Conservation (phyloP, 2,113 vertebrate species). For the Microtus ochrogaster region DNA sequence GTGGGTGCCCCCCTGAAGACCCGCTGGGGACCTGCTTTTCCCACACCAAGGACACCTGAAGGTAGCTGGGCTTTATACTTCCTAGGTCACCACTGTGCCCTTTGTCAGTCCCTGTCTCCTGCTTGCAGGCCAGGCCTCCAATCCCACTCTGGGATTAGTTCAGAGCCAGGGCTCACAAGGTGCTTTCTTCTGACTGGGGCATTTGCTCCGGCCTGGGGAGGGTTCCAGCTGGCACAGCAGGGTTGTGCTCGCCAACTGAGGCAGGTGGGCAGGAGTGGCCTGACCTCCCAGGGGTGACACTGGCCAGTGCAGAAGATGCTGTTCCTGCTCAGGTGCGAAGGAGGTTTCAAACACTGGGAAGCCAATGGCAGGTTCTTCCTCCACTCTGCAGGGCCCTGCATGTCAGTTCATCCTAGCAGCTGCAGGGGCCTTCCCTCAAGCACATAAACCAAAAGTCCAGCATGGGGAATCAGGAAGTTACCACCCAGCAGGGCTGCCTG, state of each 20-base stretch:
- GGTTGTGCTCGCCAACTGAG: accelerated
- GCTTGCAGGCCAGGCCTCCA: background rate
- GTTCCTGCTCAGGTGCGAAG: background rate
- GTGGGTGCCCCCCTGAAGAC: accelerated
- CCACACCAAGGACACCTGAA: background rate
- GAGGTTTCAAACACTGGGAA: background rate
- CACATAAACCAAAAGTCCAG: background rate
- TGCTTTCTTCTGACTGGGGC: accelerated
- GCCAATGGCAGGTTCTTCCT: background rate
- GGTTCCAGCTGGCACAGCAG: background rate
- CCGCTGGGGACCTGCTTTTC: background rate
- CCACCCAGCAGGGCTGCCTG: background rate
- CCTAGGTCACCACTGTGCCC: background rate
- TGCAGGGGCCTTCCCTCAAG: background rate
- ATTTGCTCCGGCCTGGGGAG: background rate
- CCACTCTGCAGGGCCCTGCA: background rate
- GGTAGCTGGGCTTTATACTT: background rate
- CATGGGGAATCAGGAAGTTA: background rate
- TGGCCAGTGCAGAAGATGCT: background rate
- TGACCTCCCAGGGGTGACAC: background rate
- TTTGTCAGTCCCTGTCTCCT: background rate
- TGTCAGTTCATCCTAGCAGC: background rate
- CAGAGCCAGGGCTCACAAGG: accelerated
- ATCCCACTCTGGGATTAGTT: accelerated
- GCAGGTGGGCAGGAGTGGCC: background rate